A percentile compares a stretch with the other conserved stretches of the same genome.
Conservation (phyloP, 2,888 invertebrate genomes). For the Apamea anceps region DNA sequence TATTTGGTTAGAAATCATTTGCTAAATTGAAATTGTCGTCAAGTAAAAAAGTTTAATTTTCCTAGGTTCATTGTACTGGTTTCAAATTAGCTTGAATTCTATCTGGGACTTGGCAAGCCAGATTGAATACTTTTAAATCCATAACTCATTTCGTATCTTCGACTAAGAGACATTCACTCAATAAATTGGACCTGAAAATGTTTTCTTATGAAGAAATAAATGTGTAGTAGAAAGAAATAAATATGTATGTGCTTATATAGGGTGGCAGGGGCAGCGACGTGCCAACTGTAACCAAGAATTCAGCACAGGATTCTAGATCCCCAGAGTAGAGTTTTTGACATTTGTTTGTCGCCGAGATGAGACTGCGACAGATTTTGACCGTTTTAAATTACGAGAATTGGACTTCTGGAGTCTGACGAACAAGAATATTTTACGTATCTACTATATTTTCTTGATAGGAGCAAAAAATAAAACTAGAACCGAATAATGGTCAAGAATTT, state of each 20-base stretch:
- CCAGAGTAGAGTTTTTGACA: too few relatives aligned
- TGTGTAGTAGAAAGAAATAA: not conserved
- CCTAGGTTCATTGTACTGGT: not conserved
- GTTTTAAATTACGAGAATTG: too few relatives aligned
- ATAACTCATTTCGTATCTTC: not conserved
- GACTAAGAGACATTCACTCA: not conserved
- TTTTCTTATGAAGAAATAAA: not conserved
- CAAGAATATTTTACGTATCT: not conserved
- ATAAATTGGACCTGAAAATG: not conserved
- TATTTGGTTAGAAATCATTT: not conserved
- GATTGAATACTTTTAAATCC: not conserved
- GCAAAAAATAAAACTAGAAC: not conserved
- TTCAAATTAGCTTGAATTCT: not conserved
- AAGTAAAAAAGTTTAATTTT: not conserved
- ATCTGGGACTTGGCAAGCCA: not conserved
- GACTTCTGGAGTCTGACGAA: not conserved
- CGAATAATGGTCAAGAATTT: not conserved
- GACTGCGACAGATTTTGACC: too few relatives aligned
- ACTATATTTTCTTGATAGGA: not conserved
- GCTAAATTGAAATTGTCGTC: not conserved
- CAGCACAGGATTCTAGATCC: too few relatives aligned
- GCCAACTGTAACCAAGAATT: too few relatives aligned
- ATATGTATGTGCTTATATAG: too few relatives aligned
- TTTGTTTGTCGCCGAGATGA: too few relatives aligned
- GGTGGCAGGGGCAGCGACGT: too few relatives aligned